These are phyloP conservation scores for Boloria euphrosyne DNA, from an alignment of 2,888 invertebrate species.

Conservation along the genomic window DNA sequence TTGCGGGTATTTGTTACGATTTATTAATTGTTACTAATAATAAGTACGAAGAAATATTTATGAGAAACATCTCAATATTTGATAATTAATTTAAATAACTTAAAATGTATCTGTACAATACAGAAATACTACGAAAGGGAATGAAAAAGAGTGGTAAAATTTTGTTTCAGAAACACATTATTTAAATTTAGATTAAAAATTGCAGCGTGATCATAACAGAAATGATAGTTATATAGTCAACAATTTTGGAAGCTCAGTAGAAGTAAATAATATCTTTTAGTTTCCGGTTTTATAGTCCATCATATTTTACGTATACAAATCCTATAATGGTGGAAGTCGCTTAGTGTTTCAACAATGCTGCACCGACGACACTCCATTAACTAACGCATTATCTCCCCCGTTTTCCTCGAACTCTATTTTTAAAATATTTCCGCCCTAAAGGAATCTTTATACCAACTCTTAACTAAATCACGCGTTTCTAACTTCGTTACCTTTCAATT, in stretches of 20 bases:
- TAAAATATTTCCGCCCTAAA: constrained; percentile 49
- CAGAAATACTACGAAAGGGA: too few species aligned
- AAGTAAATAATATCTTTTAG: constrained; percentile 24
- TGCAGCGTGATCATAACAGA: neutral
- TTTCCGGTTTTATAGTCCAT: constrained; percentile 22
- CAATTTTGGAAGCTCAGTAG: neutral
- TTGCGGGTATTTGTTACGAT: neutral
- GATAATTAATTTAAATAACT: too few species aligned
- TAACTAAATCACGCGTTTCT: constrained; percentile 19
- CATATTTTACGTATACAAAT: constrained; percentile 32
- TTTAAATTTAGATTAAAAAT: too few species aligned
- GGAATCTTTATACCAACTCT: constrained; percentile 11
- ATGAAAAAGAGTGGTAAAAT: too few species aligned
- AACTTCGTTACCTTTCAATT: constrained; percentile 29
- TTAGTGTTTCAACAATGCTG: constrained; percentile 50
- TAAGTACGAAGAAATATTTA: too few species aligned
- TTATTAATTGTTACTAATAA: too few species aligned
- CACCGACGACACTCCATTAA: constrained; percentile 66
- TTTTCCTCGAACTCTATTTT: constrained; percentile 53
- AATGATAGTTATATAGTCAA: neutral
- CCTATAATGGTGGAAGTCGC: constrained; percentile 51
- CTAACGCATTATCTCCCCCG: constrained; percentile 64
- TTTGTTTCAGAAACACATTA: too few species aligned
- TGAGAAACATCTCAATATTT: too few species aligned
- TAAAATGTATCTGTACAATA: too few species aligned